Evolutionary conservation across 1,140 invertebrate genomes (phyloP).

Genomic region (Euura saliciscinereae): DNA sequence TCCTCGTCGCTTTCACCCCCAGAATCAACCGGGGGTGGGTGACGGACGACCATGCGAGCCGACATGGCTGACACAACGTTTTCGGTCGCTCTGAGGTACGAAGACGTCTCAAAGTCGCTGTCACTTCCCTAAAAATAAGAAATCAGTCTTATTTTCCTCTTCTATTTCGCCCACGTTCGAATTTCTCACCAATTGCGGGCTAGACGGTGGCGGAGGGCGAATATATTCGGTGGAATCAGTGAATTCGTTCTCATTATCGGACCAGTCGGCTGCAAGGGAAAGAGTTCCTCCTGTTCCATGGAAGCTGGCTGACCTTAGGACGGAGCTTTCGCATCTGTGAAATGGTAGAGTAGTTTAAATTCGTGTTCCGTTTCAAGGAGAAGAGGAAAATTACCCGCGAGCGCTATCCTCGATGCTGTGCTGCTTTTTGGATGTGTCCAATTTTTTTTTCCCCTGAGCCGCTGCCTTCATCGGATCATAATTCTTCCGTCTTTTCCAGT

Average conservation of each 20-base stretch:
- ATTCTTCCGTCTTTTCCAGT: slow-evolving; percentile 89
- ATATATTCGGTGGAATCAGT: slow-evolving; percentile 35
- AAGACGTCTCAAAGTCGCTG: slow-evolving; percentile 45
- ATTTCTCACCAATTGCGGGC: slow-evolving; percentile 36
- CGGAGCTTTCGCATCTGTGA: slow-evolving; percentile 53
- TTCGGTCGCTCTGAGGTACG: slow-evolving; percentile 45
- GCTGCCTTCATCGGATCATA: slow-evolving; percentile 91
- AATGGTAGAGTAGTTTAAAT: slow-evolving; percentile 15
- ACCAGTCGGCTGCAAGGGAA: slow-evolving; percentile 45
- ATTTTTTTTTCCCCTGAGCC: slow-evolving; percentile 75
- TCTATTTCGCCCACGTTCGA: neutral
- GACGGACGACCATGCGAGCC: slow-evolving; percentile 55
- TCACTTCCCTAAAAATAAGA: slow-evolving; percentile 36
- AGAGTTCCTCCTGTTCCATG: slow-evolving; percentile 57
- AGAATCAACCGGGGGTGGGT: slow-evolving; percentile 36
- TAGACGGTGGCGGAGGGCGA: slow-evolving; percentile 42
- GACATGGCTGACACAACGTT: slow-evolving; percentile 71
- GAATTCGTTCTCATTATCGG: slow-evolving; percentile 41
- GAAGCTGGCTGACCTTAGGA: slow-evolving; percentile 63
- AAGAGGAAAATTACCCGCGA: slow-evolving; percentile 28
- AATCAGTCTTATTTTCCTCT: slow-evolving; percentile 1
- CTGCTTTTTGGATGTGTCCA: slow-evolving; percentile 52
- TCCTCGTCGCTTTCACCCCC: slow-evolving; percentile 48
- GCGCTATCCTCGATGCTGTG: slow-evolving; percentile 40
- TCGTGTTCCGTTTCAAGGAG: neutral